Percentiles rank a stretch among this genome's conserved stretches.
Conservation (phyloP, 1,140 invertebrate genomes). For the Aphaenogaster floridana region DNA sequence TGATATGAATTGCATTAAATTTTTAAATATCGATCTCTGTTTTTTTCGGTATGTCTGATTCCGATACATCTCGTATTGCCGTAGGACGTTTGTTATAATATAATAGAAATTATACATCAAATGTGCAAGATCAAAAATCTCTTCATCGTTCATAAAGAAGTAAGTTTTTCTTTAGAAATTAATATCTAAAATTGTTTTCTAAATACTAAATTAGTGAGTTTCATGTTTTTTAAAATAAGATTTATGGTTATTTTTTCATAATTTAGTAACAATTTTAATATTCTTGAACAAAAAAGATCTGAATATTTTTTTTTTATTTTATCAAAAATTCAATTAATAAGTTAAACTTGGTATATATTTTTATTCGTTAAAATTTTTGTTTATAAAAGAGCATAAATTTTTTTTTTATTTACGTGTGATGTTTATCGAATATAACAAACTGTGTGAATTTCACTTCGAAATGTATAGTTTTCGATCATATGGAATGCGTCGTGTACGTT, state of each 20-base stretch:
- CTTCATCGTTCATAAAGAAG: slow-evolving; percentile 1
- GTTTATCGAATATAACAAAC: slow-evolving; percentile 22
- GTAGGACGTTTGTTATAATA: slow-evolving; percentile 1
- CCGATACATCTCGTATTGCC: slow-evolving; percentile 13
- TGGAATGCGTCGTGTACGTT: slow-evolving; percentile 39
- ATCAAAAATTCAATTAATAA: background rate
- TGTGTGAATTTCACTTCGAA: slow-evolving; percentile 8
- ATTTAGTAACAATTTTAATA: slow-evolving; percentile 10
- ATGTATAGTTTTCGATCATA: slow-evolving; percentile 13
- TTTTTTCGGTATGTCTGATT: slow-evolving; percentile 29
- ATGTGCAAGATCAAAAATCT: slow-evolving; percentile 44
- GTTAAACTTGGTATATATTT: background rate
- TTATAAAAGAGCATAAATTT: background rate
- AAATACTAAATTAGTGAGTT: slow-evolving; percentile 2
- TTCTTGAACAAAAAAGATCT: background rate
- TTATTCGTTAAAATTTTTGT: slow-evolving; percentile 19
- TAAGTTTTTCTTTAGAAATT: slow-evolving; percentile 5
- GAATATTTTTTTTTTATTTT: slow-evolving; percentile 4
- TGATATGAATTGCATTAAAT: slow-evolving; percentile 56
- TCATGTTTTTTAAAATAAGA: background rate
- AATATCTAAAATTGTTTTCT: slow-evolving; percentile 15
- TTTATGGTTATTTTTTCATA: slow-evolving; percentile 10
- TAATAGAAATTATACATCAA: slow-evolving; percentile 31
- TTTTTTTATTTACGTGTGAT: slow-evolving; percentile 1
- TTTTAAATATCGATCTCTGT: slow-evolving; percentile 33